phyloP scores from a whole-genome alignment of 1,140 invertebrate species.

The Sycophaga agraensis region DNA sequence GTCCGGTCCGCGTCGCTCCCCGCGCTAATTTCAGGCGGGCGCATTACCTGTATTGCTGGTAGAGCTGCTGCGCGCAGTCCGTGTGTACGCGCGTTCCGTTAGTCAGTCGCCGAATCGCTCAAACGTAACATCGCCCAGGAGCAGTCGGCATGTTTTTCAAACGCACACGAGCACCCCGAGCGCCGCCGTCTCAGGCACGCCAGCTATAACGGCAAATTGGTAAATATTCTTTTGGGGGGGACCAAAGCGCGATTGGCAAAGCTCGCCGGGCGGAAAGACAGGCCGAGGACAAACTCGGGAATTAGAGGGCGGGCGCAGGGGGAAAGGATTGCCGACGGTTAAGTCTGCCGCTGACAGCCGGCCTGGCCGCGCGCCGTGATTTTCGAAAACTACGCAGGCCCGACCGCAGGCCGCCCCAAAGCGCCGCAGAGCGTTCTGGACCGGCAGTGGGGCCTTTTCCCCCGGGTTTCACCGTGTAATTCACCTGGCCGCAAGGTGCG shows the following conservation, averaged over 20 bases:
- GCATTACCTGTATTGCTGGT: too few species aligned
- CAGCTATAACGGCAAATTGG: too few species aligned
- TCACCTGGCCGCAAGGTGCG: not conserved
- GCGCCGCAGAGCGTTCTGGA: not conserved
- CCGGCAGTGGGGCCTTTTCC: not conserved
- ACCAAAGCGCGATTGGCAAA: not conserved
- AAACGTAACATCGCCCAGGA: not conserved
- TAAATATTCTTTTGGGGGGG: too few species aligned
- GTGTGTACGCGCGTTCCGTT: too few species aligned
- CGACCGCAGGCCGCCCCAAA: too few species aligned
- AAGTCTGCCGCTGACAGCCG: slow-evolving; percentile 21
- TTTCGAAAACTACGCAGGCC: slow-evolving; percentile 13
- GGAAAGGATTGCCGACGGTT: slow-evolving; percentile 4
- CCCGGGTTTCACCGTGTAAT: not conserved
- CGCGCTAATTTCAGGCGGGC: too few species aligned
- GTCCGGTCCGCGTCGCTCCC: too few species aligned
- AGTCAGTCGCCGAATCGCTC: not conserved
- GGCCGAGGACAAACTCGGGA: not conserved
- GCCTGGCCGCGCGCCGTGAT: slow-evolving; percentile 2
- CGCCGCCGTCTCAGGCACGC: too few species aligned
- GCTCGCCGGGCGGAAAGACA: not conserved
- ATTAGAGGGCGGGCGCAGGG: not conserved
- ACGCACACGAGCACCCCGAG: not conserved
- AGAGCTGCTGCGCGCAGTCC: too few species aligned
- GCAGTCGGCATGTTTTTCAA: not conserved